Conservation (phyloP, 1,140 invertebrate genomes). For the Arion vulgaris region DNA sequence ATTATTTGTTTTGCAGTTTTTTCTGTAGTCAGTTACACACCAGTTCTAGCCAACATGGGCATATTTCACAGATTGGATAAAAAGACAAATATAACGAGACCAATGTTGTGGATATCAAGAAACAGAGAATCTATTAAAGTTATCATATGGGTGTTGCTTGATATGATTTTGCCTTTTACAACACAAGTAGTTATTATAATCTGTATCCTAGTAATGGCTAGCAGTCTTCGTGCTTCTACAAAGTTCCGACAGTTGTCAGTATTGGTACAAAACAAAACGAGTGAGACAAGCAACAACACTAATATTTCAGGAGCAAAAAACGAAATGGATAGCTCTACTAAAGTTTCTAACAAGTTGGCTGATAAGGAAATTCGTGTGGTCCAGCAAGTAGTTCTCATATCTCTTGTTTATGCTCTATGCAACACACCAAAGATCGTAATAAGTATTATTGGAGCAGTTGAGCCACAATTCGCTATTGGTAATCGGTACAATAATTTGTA, state of each 20-base stretch:
- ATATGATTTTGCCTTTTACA: not conserved
- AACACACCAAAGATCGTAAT: not conserved
- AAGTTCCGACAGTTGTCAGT: not conserved
- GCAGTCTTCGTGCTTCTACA: not conserved
- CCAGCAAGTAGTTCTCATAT: conserved; percentile 7
- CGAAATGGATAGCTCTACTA: too few species aligned
- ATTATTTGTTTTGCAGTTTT: too few species aligned
- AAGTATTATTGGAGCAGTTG: not conserved
- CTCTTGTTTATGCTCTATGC: not conserved
- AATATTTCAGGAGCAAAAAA: not conserved
- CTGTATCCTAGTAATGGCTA: not conserved
- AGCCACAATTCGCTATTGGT: not conserved
- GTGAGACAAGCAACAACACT: not conserved
- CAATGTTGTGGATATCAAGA: not conserved
- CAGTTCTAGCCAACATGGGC: too few species aligned
- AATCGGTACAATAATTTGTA: not conserved
- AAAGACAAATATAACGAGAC: not conserved
- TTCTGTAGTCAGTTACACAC: too few species aligned
- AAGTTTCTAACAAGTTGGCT: not conserved
- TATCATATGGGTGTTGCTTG: not conserved
- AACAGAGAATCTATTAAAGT: not conserved
- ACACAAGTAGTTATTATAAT: not conserved
- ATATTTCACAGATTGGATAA: too few species aligned
- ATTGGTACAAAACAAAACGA: not conserved
- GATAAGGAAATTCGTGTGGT: conserved; percentile 11